Conservation (phyloP, 2,888 invertebrate species). For the Pecten maximus region DNA sequence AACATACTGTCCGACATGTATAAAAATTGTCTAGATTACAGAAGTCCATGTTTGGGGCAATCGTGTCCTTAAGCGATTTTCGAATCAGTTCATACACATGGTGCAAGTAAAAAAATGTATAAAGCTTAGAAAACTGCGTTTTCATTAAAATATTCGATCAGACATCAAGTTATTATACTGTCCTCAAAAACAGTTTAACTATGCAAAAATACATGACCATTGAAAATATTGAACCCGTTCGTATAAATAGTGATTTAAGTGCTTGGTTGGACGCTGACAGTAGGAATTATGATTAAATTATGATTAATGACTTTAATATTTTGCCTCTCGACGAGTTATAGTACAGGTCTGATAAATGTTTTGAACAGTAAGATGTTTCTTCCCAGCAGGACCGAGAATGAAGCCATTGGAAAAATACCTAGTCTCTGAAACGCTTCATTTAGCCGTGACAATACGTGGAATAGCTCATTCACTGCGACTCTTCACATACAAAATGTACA, state of each 20-base stretch:
- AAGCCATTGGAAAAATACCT: conserved; percentile 24
- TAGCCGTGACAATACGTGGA: background rate
- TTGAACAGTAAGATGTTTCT: background rate
- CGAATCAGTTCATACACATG: too few species aligned
- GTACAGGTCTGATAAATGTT: background rate
- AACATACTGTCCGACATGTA: too few species aligned
- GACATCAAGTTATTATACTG: background rate
- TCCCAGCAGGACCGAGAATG: background rate
- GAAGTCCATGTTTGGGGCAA: too few species aligned
- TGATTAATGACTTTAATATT: conserved; percentile 17
- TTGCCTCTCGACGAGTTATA: conserved; percentile 1
- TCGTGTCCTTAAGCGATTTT: too few species aligned
- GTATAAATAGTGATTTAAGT: background rate
- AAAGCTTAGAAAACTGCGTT: background rate
- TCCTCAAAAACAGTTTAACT: background rate
- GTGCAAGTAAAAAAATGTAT: too few species aligned
- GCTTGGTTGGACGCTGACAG: background rate
- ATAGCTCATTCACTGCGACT: background rate
- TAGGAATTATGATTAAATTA: conserved; percentile 9
- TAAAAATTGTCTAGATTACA: too few species aligned
- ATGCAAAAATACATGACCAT: background rate
- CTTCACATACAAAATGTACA: background rate
- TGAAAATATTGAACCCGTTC: too few species aligned
- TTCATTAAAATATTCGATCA: background rate
- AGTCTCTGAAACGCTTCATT: conserved; percentile 33